Evolutionary conservation across 2,797 vertebrate genomes (phyloP), one percentile per base, ranked within the genome.

Genomic region (Pangasius djambal): DNA sequence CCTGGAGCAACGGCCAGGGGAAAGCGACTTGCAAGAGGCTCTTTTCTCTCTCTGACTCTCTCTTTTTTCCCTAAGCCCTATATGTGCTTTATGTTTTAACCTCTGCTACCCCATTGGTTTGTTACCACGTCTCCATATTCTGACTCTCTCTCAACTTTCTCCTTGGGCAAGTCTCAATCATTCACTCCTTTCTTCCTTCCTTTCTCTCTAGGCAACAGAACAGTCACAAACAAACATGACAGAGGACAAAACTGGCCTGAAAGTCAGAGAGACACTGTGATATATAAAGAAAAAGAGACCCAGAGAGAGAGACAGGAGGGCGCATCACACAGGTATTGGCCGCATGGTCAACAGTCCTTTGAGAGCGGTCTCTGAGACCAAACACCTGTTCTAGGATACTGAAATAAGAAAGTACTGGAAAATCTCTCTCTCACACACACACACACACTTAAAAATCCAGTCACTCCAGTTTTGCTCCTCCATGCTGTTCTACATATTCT

Each of bases 111-210:
- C 75, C n/a, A 63, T 63, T 89, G 67, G 84, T 70, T 86, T 83
- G 59, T 69, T 65, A 85, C 55, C 63, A 44, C 88, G 86, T 31
- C 25, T 18, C 8, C 63, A 67, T 48, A 34, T 83, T 61, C 65
- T 83, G 67, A n/a, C 16, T 83, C 65, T 82, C 55, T 83, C 52
- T 85, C 59, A 65, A 48, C 78, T 87, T 78, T 67, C 83, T 85
- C 57, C 28, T 67, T 48, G 63, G 69, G 8, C 40, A 78, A 59
- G 72, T 63, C 50, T 61, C 31, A 3, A 61, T 87, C 57, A 31
- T 86, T 79, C 69, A 90, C 88, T 74, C 44, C 94, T 92, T 92
- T 92, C 93, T 93, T 91, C 37, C 93, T 92, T 91, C 93, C 92
- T 94, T 92, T 93, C 90, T 93, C 91, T 93, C 83, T 90, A 85